Evolutionary conservation across 2,113 vertebrate genomes (phyloP).

Genomic region (Clarias macrocephalus): DNA sequence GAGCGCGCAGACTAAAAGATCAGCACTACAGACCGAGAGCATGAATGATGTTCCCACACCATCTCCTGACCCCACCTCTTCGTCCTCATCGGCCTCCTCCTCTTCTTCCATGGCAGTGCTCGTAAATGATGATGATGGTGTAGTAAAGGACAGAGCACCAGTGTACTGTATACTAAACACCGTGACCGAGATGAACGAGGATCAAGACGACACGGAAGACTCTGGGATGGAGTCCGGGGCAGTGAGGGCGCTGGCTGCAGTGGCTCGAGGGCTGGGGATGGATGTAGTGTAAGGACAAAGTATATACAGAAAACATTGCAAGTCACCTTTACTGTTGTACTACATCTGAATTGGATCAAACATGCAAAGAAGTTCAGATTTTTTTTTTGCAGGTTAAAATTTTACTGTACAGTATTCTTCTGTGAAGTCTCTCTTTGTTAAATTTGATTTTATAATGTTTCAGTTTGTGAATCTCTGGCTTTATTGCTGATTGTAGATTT

Average conservation of each 20-base stretch:
- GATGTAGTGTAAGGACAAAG: constrained; percentile 69
- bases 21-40: constrained; percentile 42
- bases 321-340: background rate
- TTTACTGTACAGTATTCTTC: background rate
- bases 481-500: background rate
- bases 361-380: background rate
- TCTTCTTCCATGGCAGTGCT: constrained; percentile 63
- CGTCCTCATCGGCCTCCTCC: constrained; percentile 55
- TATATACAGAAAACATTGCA: background rate
- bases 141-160: constrained; percentile 60
- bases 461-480: constrained; percentile 20
- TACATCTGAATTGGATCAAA: background rate
- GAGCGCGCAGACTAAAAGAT: constrained; percentile 56
- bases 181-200: constrained; percentile 66
- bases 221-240: constrained; percentile 63
- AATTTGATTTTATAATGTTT: background rate
- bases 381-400: background rate
- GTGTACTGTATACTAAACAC: constrained; percentile 73
- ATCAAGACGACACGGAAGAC: constrained; percentile 57
- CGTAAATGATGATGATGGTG: constrained; percentile 55
- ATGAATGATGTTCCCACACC: constrained; percentile 53
- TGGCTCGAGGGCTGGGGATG: constrained; percentile 78
- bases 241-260: constrained; percentile 72
- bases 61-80: constrained; percentile 53
- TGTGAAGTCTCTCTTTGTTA: background rate